phyloP scores from a whole-genome alignment of 1,140 invertebrate genomes.

The Orussus abietinus region DNA sequence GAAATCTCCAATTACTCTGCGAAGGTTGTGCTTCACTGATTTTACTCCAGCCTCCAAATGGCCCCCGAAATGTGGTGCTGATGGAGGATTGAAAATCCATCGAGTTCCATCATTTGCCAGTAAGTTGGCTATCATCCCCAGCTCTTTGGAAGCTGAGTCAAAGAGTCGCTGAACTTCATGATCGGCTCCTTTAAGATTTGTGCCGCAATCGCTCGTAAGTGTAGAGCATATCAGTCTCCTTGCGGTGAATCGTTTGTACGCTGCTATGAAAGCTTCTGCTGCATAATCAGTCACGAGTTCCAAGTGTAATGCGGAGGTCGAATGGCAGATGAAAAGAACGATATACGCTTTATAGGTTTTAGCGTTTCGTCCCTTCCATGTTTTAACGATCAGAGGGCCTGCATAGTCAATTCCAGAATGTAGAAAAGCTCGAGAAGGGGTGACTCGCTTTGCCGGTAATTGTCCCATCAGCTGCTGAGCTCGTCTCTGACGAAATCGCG shows the following conservation, averaged over 20 bases:
- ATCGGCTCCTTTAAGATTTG: conserved; percentile 15
- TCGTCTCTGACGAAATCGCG: background rate
- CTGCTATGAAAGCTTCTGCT: conserved; percentile 25
- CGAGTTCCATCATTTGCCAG: conserved; percentile 24
- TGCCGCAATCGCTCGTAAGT: conserved; percentile 14
- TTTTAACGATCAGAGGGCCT: conserved; percentile 34
- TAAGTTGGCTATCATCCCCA: conserved; percentile 19
- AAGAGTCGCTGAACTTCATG: background rate
- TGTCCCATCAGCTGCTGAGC: conserved; percentile 23
- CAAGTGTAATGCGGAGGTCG: conserved; percentile 24
- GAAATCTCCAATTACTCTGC: conserved; percentile 9
- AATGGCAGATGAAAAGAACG: conserved; percentile 25
- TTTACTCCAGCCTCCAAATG: conserved; percentile 27
- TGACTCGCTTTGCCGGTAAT: conserved; percentile 12
- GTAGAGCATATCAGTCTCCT: conserved; percentile 19
- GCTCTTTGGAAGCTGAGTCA: background rate
- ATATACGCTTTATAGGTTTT: conserved; percentile 25
- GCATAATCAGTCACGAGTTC: conserved; percentile 24
- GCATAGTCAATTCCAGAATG: conserved; percentile 34
- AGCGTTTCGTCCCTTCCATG: conserved; percentile 14
- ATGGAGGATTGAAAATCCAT: conserved; percentile 31
- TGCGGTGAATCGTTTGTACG: conserved; percentile 26
- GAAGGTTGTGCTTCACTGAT: conserved; percentile 17
- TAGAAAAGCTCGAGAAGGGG: conserved; percentile 21
- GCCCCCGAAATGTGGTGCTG: conserved; percentile 28